A percentile compares a stretch with the other conserved stretches of the same genome.
Conservation (phyloP, 1,140 invertebrate genomes). For the Drosophila littoralis region DNA sequence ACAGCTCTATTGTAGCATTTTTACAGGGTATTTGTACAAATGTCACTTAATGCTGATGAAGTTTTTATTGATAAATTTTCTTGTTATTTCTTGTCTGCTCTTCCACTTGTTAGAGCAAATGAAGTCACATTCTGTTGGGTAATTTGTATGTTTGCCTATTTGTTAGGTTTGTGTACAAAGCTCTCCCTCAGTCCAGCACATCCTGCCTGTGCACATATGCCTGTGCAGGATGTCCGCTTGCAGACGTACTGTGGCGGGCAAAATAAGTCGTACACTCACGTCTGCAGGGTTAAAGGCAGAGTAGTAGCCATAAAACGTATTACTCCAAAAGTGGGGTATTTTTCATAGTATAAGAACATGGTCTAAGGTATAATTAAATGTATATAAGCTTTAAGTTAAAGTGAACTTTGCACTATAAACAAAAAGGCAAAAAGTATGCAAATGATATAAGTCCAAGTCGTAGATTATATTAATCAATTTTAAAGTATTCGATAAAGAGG, state of each 20-base stretch:
- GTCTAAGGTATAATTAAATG: too few relatives aligned
- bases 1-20: background rate
- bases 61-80: conserved; percentile 69
- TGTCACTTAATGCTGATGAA: conserved; percentile 61
- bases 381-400: too few relatives aligned
- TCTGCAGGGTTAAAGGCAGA: too few relatives aligned
- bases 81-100: conserved; percentile 2
- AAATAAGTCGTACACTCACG: too few relatives aligned
- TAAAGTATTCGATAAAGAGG: too few relatives aligned
- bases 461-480: too few relatives aligned
- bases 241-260: background rate
- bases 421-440: too few relatives aligned
- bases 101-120: conserved; percentile 41
- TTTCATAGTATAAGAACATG: too few relatives aligned
- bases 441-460: too few relatives aligned
- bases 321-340: too few relatives aligned
- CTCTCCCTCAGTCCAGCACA: background rate
- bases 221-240: conserved; percentile 9
- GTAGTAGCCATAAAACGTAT: too few relatives aligned
- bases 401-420: too few relatives aligned
- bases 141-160: conserved; percentile 36
- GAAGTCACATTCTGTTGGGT: conserved; percentile 50
- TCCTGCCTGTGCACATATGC: conserved; percentile 1
- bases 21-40: conserved; percentile 5
- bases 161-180: conserved; percentile 10